Conservation (phyloP, 2,113 vertebrate species). For the Coptodon rendalli region DNA sequence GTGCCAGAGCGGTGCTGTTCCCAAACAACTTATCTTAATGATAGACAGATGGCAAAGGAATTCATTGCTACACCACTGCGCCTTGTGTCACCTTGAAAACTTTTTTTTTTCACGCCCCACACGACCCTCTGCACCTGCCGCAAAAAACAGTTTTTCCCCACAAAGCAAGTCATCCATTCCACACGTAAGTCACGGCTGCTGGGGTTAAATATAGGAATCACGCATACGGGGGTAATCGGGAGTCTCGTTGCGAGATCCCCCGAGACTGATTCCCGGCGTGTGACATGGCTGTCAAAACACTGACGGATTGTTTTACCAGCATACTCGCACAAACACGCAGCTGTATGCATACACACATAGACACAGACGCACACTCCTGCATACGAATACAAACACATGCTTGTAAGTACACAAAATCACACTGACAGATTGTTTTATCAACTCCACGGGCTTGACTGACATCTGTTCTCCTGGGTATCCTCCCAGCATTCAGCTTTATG, state of each 20-base stretch:
- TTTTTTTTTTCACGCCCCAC: constrained; percentile 22
- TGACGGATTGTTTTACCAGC: constrained; percentile 63
- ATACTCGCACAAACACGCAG: not conserved
- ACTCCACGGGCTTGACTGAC: constrained; percentile 56
- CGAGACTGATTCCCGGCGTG: constrained; percentile 57
- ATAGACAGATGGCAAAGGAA: constrained; percentile 56
- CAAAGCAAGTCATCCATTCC: constrained; percentile 30
- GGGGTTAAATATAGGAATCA: constrained; percentile 62
- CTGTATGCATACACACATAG: not conserved
- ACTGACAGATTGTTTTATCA: constrained; percentile 56
- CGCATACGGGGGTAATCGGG: constrained; percentile 50
- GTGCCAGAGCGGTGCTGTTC: not conserved
- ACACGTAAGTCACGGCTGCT: constrained; percentile 18
- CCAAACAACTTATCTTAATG: constrained; percentile 39
- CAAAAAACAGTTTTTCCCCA: constrained; percentile 12
- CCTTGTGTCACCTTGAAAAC: constrained; percentile 59
- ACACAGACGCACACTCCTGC: not conserved
- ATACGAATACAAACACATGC: not conserved
- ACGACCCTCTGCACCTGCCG: constrained; percentile 45
- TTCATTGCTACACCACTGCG: constrained; percentile 16
- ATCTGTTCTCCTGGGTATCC: constrained; percentile 56
- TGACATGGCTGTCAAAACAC: constrained; percentile 70
- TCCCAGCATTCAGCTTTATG: constrained; percentile 19
- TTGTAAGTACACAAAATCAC: constrained; percentile 11
- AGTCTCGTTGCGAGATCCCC: constrained; percentile 52